Base-by-base conservation (phyloP, 2,888 invertebrate species). In the Calliopum simillimum region DNA sequence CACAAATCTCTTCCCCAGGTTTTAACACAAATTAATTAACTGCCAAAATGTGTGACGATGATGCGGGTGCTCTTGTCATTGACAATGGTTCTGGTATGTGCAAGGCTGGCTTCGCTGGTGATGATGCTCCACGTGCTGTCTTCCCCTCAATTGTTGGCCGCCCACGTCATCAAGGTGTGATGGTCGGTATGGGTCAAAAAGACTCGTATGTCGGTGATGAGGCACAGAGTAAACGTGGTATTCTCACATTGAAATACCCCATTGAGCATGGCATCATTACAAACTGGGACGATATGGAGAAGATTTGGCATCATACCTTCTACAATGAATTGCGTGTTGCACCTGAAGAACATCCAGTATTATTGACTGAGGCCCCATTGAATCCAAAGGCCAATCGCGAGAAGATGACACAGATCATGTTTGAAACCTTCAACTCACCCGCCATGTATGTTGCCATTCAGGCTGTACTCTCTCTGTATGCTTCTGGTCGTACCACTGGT, bases 291-390 rank as follows among this genome's bases (percentile, higher is more conserved):
- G 97, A 97, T 84, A 97, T 98, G 97, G 97, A 97, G 89, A 97
- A 98, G 88, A 97, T 98, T 89, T 98, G 97, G 97, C 97, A 98
- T 88, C 97, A 98, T 90, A 97, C 97, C 84, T 97, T 97, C 92
- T 98, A 98, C 93, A 97, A 98, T 86, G 96, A 97, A 88, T 91
- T 98, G 85, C 92, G 97, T 88, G 97, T 97, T 68, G 97, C 97
- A 69, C 97, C 97, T 74, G 96, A 95, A 86, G 95, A 95, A 85
- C 95, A 95, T 88, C 95, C 95, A 76, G 94, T 95, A 76, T 90
- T 95, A 79, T 89, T 95, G 81, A 95, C 95, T 70, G 95, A 95
- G 87, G 94, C 95, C 64, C 95, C 95, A 75, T 89, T 94, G 81
- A 95, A 95, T 87, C 95, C 95, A 76, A 95, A 95, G 86, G 94